Conservation (phyloP, 2,888 invertebrate species). For the Rhopalosiphum nymphaeae region DNA sequence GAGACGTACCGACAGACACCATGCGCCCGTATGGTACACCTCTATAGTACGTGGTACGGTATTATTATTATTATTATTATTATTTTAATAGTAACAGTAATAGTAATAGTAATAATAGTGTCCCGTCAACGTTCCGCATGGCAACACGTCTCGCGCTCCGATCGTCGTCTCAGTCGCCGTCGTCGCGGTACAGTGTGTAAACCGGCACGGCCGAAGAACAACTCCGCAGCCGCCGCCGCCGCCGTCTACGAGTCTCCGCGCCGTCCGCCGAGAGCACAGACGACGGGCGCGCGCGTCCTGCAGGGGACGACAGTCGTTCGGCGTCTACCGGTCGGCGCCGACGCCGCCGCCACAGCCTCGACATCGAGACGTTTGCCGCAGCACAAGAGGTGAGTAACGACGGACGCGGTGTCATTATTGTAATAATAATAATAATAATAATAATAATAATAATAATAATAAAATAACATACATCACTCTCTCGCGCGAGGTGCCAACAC, state of each 20-base stretch:
- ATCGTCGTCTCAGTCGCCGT: not conserved
- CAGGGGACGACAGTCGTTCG: not conserved
- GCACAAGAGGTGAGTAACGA: not conserved
- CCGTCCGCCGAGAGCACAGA: not conserved
- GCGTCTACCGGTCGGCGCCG: constrained; percentile 20
- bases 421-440: not conserved
- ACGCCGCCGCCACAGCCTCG: not conserved
- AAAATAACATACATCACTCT: no score
- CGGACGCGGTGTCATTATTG: not conserved
- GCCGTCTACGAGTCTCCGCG: no score
- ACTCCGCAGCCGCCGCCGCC: not conserved
- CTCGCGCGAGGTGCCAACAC: no score
- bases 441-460: no score
- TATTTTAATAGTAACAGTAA: not conserved
- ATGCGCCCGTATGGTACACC: not conserved
- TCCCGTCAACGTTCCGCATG: constrained; percentile 57
- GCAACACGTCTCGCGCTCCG: constrained; percentile 49
- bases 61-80: not conserved
- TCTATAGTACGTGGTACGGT: not conserved
- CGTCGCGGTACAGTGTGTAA: constrained; percentile 26
- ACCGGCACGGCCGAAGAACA: constrained; percentile 15
- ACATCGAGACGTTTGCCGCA: not conserved
- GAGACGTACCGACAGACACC: constrained; percentile 24
- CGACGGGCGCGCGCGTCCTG: not conserved
- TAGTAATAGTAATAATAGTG: constrained; percentile 24